Percentiles rank a stretch among this genome's conserved stretches.
Evolutionary conservation across 1,140 invertebrate species (phyloP).

Genomic region (Mactra quadrangularis): DNA sequence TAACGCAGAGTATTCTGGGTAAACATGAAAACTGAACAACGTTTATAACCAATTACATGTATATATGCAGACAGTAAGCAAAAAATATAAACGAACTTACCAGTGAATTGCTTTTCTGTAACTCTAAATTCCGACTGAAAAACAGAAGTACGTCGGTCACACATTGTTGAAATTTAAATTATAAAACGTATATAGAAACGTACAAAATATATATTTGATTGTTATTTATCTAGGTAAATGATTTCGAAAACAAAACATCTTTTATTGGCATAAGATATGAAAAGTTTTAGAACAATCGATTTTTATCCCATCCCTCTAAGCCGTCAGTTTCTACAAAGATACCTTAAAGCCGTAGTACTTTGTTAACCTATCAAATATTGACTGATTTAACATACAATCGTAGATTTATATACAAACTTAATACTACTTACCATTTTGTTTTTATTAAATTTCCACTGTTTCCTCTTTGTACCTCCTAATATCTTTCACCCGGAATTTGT

Average conservation of each 20-base stretch:
- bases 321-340: no score
- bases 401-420: constrained; percentile 48
- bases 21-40: no score
- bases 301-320: no score
- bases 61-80: background rate
- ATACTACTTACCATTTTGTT: constrained; percentile 31
- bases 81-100: constrained; percentile 59
- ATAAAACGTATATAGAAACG: constrained; percentile 13
- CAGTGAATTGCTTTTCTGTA: constrained; percentile 70
- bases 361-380: background rate
- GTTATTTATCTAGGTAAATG: constrained; percentile 8
- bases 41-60: no score
- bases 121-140: constrained; percentile 71
- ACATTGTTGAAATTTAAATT: constrained; percentile 6
- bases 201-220: constrained; percentile 11
- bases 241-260: constrained; percentile 10
- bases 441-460: background rate
- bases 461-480: constrained; percentile 33
- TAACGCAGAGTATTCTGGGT: no score
- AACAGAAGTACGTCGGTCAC: constrained; percentile 52
- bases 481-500: constrained; percentile 41
- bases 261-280: constrained; percentile 15
- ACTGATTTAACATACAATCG: constrained; percentile 13
- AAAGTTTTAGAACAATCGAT: constrained; percentile 5
- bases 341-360: no score